Evolutionary conservation across 2,888 invertebrate genomes (phyloP).

Genomic region (Zygaena filipendulae): DNA sequence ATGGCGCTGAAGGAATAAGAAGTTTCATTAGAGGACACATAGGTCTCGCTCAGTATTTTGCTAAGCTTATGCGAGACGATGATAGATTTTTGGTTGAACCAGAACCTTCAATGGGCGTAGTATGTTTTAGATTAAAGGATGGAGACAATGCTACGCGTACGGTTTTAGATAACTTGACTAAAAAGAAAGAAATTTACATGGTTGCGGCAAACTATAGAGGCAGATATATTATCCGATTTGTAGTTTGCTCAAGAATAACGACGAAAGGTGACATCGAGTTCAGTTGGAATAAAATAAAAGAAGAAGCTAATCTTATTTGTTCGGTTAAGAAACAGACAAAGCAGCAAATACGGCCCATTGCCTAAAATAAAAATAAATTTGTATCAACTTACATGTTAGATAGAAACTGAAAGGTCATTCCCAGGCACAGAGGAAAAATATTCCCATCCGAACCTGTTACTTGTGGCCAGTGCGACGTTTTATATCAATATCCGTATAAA

Average conservation of each 20-base stretch:
- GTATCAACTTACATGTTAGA: too few species aligned
- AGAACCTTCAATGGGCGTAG: conserved; percentile 81
- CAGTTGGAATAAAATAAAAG: conserved; percentile 76
- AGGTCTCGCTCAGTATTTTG: conserved; percentile 81
- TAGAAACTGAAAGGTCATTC: too few species aligned
- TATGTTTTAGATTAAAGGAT: conserved; percentile 89
- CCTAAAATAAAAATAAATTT: too few species aligned
- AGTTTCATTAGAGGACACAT: conserved; percentile 81
- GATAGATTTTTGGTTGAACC: conserved; percentile 82
- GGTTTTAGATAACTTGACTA: conserved; percentile 77
- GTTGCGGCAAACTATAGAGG: conserved; percentile 79
- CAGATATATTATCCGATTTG: conserved; percentile 81
- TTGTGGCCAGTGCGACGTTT: too few species aligned
- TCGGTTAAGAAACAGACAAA: conserved; percentile 32
- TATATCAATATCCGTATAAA: too few species aligned
- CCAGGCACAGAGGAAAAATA: too few species aligned
- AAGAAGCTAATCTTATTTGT: conserved; percentile 55
- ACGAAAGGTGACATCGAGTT: conserved; percentile 77
- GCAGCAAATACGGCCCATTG: conserved; percentile 23
- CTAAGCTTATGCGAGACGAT: conserved; percentile 75
- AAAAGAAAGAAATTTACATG: conserved; percentile 82
- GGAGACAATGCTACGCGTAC: conserved; percentile 76
- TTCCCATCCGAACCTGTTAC: too few species aligned
- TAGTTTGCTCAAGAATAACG: conserved; percentile 80
- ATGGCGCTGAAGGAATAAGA: conserved; percentile 84